Evolutionary conservation across 2,113 vertebrate genomes (phyloP).

Genomic region (Boleophthalmus pectinirostris): DNA sequence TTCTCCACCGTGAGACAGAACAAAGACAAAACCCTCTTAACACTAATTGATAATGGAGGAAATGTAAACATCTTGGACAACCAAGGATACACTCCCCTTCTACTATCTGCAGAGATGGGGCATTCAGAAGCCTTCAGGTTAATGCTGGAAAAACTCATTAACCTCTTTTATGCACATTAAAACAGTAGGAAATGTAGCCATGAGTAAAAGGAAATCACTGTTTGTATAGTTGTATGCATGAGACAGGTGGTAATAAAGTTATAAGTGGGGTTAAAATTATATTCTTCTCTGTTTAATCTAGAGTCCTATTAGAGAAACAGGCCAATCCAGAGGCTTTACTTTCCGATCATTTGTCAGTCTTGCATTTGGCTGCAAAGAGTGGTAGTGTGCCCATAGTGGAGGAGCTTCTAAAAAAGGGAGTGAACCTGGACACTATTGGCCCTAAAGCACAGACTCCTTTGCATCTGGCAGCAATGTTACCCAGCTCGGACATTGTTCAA

Average conservation of each 20-base stretch:
- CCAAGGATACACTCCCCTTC: conserved; percentile 77
- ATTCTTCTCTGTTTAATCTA: neutral
- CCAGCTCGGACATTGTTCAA: conserved; percentile 44
- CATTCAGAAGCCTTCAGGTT: conserved; percentile 71
- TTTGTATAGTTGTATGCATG: neutral
- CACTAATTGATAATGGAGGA: conserved; percentile 72
- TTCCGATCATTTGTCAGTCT: conserved; percentile 69
- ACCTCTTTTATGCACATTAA: neutral
- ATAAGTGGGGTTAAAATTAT: neutral
- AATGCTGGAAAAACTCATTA: neutral
- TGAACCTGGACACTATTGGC: conserved; percentile 68
- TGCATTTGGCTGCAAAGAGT: conserved; percentile 76
- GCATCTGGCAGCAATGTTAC: conserved; percentile 70
- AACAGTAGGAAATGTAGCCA: neutral
- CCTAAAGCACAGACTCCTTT: conserved; percentile 69
- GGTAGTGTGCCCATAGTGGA: conserved; percentile 64
- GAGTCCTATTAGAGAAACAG: conserved; percentile 63
- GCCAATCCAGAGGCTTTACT: conserved; percentile 62
- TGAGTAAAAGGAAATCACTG: neutral
- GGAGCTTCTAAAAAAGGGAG: conserved; percentile 67
- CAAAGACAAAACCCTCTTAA: conserved; percentile 51
- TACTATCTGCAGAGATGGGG: conserved; percentile 75
- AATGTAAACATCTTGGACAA: conserved; percentile 67
- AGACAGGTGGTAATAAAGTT: neutral
- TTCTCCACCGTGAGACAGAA: conserved; percentile 82